A percentile compares a stretch with the other conserved stretches of the same genome.
phyloP scores from a whole-genome alignment of 2,797 vertebrate genomes.

The Podargus strigoides region DNA sequence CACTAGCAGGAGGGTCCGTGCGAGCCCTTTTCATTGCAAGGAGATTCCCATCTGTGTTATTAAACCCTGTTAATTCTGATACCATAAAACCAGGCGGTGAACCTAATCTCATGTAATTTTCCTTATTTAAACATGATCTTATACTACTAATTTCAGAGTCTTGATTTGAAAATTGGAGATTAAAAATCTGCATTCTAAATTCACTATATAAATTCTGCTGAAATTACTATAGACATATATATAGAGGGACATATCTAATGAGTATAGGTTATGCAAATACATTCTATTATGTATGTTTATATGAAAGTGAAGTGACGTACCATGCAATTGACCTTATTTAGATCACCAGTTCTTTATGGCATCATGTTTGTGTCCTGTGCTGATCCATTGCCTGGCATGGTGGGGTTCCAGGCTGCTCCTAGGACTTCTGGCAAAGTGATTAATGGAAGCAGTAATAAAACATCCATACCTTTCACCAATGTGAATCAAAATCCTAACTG shows the following conservation, averaged over 20 bases:
- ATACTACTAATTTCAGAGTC: not conserved
- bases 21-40: not conserved
- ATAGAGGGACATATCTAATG: not conserved
- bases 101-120: not conserved
- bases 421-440: not conserved
- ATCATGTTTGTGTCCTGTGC: not conserved
- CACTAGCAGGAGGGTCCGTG: not conserved
- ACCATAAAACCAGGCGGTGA: not conserved
- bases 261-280: not conserved
- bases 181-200: not conserved
- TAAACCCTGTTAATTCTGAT: not conserved
- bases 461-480: not conserved
- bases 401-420: not conserved
- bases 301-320: not conserved
- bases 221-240: not conserved
- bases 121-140: not conserved
- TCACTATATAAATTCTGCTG: not conserved
- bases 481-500: not conserved
- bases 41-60: not conserved
- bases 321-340: not conserved
- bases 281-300: not conserved
- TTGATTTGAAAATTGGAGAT: not conserved
- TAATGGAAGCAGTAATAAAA: not conserved
- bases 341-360: not conserved
- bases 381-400: not conserved